Evolutionary conservation across 2,797 vertebrate genomes (phyloP), one percentile per base, ranked within the genome.

Genomic region (Columba guinea): DNA sequence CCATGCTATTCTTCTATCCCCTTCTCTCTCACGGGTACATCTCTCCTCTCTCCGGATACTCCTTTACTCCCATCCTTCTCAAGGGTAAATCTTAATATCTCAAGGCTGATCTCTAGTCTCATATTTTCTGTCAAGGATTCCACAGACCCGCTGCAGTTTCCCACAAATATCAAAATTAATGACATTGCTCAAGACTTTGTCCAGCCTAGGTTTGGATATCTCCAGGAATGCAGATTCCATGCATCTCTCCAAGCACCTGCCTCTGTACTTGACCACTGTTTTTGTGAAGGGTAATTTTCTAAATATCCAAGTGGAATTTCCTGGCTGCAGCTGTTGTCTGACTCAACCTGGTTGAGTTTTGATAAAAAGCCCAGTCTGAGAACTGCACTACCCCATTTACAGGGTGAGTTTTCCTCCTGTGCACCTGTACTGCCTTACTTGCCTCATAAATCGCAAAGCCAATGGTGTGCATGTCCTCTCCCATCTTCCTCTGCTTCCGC

Each of bases 391-490:
- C 23, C 20, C 17, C 20, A 7, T 12, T 51, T 23, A 9, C 0
- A 62, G 16, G 24, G 39, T 2, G 19, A 65, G 37, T 27, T 78
- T n/a, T 64, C 53, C 46, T 64, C 34, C 65, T 49, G 15, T 16
- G 30, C 6, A 53, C 26, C 22, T 28, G 28, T 4, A 5, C 34
- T 71, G 74, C 48, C 13, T 26, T 60, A 60, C 96, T 59, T 84
- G 97, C 98, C 98, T 99, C 98, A 7, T 99, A 99, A 95, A 99
- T 98, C 2, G 98, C 98, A 9, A 98, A 99, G 91, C 98, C 98
- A 0, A 99, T 98, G 84, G 98, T 98, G 67, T 98, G 98, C 98
- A 98, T 98, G 96, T 98, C 98, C 81, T 98, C 97, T 51, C 98
- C 98, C 96, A 97, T 98, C 96, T 98, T 98, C 71, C 98, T 96